Evolutionary conservation across 92 coral and sea anemone genomes (phyloP), one percentile per base, ranked within the genome.

Genomic region (Plumapathes pennacea): DNA sequence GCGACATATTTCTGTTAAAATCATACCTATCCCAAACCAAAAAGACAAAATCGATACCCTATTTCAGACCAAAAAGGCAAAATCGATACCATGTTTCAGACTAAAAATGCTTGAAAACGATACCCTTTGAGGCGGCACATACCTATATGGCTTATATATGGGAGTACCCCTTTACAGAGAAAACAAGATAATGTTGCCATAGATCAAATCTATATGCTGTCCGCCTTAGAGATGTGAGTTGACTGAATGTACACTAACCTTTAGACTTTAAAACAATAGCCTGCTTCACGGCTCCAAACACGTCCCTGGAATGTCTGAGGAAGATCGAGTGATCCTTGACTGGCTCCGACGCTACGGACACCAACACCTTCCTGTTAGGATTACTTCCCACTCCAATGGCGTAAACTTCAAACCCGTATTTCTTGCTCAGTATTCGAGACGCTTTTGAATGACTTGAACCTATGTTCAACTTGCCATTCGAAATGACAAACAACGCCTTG

Each of bases 381-480:
- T 38, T 71, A 62, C 79, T 85, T 3, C 91, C 91, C 21, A 85
- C 41, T 0, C 77, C 86, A 17, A 85, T 79, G 29, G 64, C 69
- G 56, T 60, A 85, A 28, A 85, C 49, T 14, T 73, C 74, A 50
- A 85, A 85, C 0, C 48, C 48, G 20, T 67, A 56, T 42, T 85
- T 71, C 36, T 51, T 62, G 20, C 69, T 42, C 53, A 85, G 60
- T 0, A 67, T 46, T 2, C 78, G 72, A 4, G 86, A 71, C 4
- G 78, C 86, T 43, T 55, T 59, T 12, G 76, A 63, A n/a, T 80
- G 91, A 37, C 74, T 74, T 32, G 74, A 45, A 9, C 91, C 91
- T 27, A 79, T 55, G 64, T 81, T 67, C 10, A 67, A 68, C 4
- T 45, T 39, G 4, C 91, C 86, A 32, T 61, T 81, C 17, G 86